A percentile compares a stretch with the other conserved stretches of the same genome.
phyloP scores from a whole-genome alignment of 37 sponge, comb jelly and placozoan species.

The Cliona cf. orientalis region DNA sequence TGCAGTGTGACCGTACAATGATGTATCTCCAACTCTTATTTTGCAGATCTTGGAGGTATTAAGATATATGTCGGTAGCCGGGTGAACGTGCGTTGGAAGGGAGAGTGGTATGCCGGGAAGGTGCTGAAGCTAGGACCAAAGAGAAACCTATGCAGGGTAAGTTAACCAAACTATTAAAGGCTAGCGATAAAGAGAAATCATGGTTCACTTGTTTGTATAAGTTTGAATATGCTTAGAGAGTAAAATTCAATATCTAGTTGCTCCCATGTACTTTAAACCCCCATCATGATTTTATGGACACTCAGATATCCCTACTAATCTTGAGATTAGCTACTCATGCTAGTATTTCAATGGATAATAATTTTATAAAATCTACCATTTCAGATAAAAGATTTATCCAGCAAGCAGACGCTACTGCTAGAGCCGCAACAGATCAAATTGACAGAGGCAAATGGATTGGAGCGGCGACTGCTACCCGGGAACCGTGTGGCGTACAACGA shows the following conservation, averaged over 20 bases:
- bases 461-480: conserved; percentile 6
- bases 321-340: no score
- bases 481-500: conserved; percentile 38
- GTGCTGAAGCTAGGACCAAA: conserved; percentile 54
- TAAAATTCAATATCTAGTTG: not conserved
- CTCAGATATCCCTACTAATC: no score
- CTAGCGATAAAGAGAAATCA: no score
- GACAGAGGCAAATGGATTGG: conserved; percentile 12
- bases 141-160: conserved; percentile 34
- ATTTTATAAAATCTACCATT: no score
- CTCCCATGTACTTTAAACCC: no score
- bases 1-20: no score
- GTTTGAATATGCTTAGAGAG: not conserved
- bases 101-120: conserved; percentile 54
- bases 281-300: no score
- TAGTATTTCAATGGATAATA: no score
- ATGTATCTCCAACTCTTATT: no score
- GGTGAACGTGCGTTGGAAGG: conserved; percentile 50
- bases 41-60: conserved; percentile 16
- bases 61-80: conserved; percentile 11
- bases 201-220: no score
- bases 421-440: conserved; percentile 31
- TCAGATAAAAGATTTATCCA: conserved; percentile 25
- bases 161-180: no score
- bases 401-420: conserved; percentile 23